A percentile compares a stretch with the other conserved stretches of the same genome.
Conservation (phyloP, 2,888 invertebrate genomes). For the Odontomyia ornata region DNA sequence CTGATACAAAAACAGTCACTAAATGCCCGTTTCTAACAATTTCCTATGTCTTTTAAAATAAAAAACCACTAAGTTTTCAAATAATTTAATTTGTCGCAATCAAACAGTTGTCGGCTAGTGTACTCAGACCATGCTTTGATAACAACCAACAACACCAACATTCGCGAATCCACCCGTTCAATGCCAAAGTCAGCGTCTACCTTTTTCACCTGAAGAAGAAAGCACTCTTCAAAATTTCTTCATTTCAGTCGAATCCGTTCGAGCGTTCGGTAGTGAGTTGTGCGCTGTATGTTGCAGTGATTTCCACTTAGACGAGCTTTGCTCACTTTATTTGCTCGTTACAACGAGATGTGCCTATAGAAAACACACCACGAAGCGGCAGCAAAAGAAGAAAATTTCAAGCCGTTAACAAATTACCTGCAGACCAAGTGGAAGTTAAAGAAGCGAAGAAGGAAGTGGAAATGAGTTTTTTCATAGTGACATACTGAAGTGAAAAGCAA, state of each 20-base stretch:
- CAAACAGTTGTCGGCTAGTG: background rate
- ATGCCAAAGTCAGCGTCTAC: constrained; percentile 11
- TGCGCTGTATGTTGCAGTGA: constrained; percentile 30
- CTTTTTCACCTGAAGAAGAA: constrained; percentile 32
- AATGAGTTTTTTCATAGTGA: constrained; percentile 28
- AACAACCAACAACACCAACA: no score
- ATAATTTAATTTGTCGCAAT: no score
- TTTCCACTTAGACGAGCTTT: constrained; percentile 14
- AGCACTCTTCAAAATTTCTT: constrained; percentile 36
- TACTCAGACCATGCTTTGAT: background rate
- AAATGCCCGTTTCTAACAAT: no score
- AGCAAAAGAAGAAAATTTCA: constrained; percentile 6
- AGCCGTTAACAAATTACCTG: background rate
- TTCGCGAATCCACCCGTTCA: background rate
- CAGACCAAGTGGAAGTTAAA: constrained; percentile 22
- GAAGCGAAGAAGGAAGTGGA: constrained; percentile 8
- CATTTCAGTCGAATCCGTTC: constrained; percentile 45
- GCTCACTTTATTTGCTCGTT: background rate
- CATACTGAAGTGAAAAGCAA: constrained; percentile 29
- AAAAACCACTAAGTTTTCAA: no score
- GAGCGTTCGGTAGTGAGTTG: constrained; percentile 42
- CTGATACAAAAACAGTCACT: no score
- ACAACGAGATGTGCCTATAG: background rate
- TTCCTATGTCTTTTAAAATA: no score
- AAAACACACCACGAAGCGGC: background rate